A percentile compares a stretch with the other conserved stretches of the same genome.
These are phyloP conservation scores for Sarcophaga peregrina DNA, from an alignment of 1,140 invertebrate species.

Conservation along the genomic window DNA sequence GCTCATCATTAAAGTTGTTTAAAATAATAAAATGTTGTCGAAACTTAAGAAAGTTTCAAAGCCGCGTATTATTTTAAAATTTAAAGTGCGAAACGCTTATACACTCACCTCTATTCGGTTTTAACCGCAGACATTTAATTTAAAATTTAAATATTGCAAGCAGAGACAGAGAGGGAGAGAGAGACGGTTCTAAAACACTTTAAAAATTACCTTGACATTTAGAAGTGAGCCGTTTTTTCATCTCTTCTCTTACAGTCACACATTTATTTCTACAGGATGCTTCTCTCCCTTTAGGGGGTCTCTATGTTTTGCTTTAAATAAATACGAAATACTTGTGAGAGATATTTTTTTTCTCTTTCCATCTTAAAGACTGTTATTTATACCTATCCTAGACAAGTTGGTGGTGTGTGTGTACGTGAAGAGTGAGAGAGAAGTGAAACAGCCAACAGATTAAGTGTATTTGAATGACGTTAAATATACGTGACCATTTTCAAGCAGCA, in stretches of 20 bases:
- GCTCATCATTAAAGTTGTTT: conserved; percentile 20
- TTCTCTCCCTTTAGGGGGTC: background rate
- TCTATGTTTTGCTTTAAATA: background rate
- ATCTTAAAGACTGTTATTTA: background rate
- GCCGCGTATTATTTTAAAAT: conserved; percentile 20
- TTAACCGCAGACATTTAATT: background rate
- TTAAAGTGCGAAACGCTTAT: background rate
- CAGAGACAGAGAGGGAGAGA: no score
- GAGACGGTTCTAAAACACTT: background rate
- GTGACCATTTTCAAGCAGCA: background rate
- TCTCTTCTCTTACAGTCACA: background rate
- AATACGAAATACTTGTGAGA: background rate
- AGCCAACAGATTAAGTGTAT: background rate
- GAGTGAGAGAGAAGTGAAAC: background rate
- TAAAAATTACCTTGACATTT: conserved; percentile 22
- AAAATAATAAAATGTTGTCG: background rate
- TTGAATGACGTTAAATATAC: conserved; percentile 19
- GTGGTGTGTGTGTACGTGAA: no score
- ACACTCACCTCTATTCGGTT: background rate
- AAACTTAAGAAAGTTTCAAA: background rate
- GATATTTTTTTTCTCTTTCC: background rate
- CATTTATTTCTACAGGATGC: background rate
- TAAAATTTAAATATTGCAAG: background rate
- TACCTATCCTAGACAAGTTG: no score
- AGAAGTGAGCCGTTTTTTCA: background rate